These are phyloP conservation scores for Hypanus sabinus DNA, from an alignment of 2,113 vertebrate genomes.

Conservation along the genomic window DNA sequence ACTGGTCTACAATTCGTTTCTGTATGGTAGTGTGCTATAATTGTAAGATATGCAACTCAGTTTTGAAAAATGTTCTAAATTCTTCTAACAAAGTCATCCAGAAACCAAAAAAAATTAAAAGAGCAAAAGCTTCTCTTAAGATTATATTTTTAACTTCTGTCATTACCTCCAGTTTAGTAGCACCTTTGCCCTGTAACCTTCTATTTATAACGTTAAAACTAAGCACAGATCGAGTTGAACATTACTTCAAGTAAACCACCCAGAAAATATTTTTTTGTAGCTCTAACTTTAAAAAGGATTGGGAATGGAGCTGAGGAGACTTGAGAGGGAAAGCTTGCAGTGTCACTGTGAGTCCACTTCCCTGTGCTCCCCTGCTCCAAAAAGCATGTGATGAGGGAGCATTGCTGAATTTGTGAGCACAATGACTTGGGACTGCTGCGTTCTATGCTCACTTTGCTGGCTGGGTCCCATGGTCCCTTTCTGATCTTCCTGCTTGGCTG, in stretches of 20 bases:
- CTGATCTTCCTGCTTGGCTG: conserved; percentile 43
- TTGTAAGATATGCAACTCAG: neutral
- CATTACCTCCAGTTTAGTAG: neutral
- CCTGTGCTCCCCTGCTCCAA: neutral
- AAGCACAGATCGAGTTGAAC: neutral
- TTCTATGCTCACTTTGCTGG: conserved; percentile 45
- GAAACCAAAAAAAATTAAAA: neutral
- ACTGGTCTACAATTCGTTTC: neutral
- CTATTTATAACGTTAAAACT: neutral
- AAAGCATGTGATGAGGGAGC: conserved; percentile 17
- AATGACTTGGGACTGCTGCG: conserved; percentile 62
- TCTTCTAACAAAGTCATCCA: neutral
- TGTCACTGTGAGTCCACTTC: conserved; percentile 9
- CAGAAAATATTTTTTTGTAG: neutral
- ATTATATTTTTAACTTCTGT: neutral
- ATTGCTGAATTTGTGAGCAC: conserved; percentile 50
- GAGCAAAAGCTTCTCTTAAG: neutral
- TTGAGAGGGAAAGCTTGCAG: neutral
- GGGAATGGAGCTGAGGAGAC: neutral
- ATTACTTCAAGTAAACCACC: conserved; percentile 13
- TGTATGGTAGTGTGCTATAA: neutral
- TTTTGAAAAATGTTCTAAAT: neutral
- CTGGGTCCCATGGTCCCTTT: neutral
- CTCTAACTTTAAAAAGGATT: neutral
- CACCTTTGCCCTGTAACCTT: conserved; percentile 24